Percentiles rank a stretch among this genome's conserved stretches.
These are phyloP conservation scores for Conops quadrifasciatus DNA, from an alignment of 2,888 invertebrate genomes.

Conservation along the genomic window DNA sequence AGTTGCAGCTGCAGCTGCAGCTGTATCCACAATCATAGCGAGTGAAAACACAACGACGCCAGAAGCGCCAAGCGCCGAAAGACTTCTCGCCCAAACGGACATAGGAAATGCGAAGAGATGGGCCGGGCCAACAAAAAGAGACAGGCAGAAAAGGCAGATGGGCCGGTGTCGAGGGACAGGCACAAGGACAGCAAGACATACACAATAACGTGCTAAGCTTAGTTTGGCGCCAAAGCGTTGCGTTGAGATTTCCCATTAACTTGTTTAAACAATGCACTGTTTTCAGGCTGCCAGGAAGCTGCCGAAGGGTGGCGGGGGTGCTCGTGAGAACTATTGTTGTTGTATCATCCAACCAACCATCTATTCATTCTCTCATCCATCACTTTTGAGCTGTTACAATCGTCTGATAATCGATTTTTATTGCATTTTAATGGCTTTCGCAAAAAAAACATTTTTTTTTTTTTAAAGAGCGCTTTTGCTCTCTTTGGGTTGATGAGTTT, in stretches of 20 bases:
- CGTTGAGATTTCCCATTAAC: constrained; percentile 38
- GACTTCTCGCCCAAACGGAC: too few species aligned
- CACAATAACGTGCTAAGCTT: constrained; percentile 23
- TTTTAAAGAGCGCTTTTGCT: too few species aligned
- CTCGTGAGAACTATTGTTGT: background rate
- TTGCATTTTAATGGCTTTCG: constrained; percentile 2
- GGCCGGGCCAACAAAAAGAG: background rate
- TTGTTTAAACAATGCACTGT: constrained; percentile 35
- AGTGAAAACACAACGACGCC: constrained; percentile 28
- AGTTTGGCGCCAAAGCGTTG: background rate
- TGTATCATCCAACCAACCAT: too few species aligned
- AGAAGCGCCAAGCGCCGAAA: background rate
- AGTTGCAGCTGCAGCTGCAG: constrained; percentile 34
- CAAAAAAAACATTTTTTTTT: background rate
- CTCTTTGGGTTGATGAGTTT: too few species aligned
- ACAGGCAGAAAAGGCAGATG: background rate
- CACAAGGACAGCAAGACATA: too few species aligned
- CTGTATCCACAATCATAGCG: constrained; percentile 41
- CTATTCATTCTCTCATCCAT: too few species aligned
- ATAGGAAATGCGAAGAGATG: background rate
- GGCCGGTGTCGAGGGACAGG: background rate
- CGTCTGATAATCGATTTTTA: constrained; percentile 2
- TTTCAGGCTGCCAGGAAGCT: background rate
- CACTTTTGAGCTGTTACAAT: too few species aligned
- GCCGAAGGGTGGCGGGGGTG: background rate